Evolutionary conservation across 1,140 invertebrate genomes (phyloP).

Genomic region (Listronotus oregonensis): DNA sequence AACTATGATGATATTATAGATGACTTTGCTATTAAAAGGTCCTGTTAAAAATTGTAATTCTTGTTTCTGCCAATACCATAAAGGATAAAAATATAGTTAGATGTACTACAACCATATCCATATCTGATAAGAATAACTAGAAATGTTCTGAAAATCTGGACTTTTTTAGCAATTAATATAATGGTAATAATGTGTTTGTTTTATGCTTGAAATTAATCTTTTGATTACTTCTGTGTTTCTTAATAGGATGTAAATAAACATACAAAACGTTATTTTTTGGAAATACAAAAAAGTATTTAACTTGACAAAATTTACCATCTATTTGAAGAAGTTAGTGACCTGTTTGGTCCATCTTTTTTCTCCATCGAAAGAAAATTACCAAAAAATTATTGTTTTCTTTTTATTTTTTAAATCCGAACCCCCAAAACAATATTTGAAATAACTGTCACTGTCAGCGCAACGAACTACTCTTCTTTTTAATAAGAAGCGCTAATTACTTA

Average conservation of each 20-base stretch:
- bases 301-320: neutral
- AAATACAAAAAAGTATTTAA: neutral
- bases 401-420: neutral
- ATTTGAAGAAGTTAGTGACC: conserved; percentile 3
- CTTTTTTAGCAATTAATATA: too few relatives aligned
- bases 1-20: too few relatives aligned
- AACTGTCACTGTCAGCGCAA: conserved; percentile 1
- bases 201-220: too few relatives aligned
- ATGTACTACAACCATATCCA: neutral
- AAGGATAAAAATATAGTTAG: neutral
- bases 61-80: too few relatives aligned
- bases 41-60: too few relatives aligned
- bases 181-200: too few relatives aligned
- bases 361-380: neutral
- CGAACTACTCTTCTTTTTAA: neutral
- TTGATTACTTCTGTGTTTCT: too few relatives aligned
- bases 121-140: too few relatives aligned
- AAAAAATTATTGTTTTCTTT: neutral
- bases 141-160: too few relatives aligned
- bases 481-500: neutral
- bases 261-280: neutral
- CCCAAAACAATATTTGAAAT: neutral
- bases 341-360: conserved; percentile 4
- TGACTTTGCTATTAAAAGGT: too few relatives aligned
- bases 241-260: neutral